Base-by-base conservation (phyloP, 2,888 invertebrate genomes). In the Luffia ferchaultella region DNA sequence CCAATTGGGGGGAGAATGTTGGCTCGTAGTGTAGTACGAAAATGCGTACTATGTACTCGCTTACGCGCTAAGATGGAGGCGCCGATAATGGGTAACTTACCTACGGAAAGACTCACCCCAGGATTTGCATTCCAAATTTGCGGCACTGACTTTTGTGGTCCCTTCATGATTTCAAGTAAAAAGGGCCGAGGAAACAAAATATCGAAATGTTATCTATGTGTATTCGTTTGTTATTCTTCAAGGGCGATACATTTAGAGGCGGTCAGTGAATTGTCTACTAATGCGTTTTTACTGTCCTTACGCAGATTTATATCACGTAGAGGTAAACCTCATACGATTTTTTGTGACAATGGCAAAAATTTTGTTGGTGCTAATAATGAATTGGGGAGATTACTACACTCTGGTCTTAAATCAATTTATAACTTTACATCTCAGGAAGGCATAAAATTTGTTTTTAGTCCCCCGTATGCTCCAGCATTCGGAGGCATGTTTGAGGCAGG, bases 401-500 rank as follows among this genome's bases (percentile, higher is more conserved):
- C 43, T 16, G 12, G 30, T 30, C 43, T 20, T 12, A 19, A 50
- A 15, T 48, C 48, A 20, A 46, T 53, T 18, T 50, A 50, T 15
- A 49, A 49, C 12, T 12, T n/a, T 5, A 30, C 45, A 19, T 46
- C 48, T 42, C 19, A 50, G 52, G 2, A 52, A 46, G 47, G 51
- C 52, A 2, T 20, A 15, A 15, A 41, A 30, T 20, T 51, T 54
- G 7, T 51, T 19, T 41, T 48, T 30, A 20, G 20, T 43, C 44
- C 46, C 7, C 15, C 43, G 42, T 52, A 50, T 40, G 45, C 51
- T 16, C 53, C 54, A 12, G 42, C 51, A 12, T 53, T 53, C 16
- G 53, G 53, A 9, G 53, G 54, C 20, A 50, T 53, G 16, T 55
- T 48, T 46, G 55, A 55, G 19, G 49, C 50, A 9, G 54, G 51